These are phyloP conservation scores for Neoarius graeffei DNA, from an alignment of 2,113 vertebrate species.

Conservation along the genomic window DNA sequence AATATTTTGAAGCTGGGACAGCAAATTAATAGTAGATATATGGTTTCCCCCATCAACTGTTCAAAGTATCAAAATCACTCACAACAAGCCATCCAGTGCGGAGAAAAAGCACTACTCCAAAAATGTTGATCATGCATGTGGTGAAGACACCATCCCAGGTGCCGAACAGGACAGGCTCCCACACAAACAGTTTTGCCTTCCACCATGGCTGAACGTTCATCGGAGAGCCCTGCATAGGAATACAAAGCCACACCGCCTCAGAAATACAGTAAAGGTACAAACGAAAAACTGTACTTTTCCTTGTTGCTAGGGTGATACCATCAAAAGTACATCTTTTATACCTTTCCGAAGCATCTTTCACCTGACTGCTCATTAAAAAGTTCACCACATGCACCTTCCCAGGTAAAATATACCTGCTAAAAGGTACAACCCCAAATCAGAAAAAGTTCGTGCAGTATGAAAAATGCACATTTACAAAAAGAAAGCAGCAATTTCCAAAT, in stretches of 20 bases:
- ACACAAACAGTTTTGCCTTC: conserved; percentile 91
- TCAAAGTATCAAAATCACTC: conserved; percentile 56
- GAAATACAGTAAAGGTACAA: background rate
- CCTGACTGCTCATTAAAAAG: background rate
- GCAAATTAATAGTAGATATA: background rate
- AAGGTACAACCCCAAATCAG: background rate
- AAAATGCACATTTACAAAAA: too few species aligned
- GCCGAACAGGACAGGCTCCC: conserved; percentile 95
- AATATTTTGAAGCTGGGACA: background rate
- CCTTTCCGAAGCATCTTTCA: background rate
- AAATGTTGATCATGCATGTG: conserved; percentile 99
- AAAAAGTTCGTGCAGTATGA: too few species aligned
- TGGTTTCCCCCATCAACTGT: background rate
- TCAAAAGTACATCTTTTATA: background rate
- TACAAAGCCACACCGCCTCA: background rate
- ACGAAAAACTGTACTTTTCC: background rate
- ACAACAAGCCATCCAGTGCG: conserved; percentile 96
- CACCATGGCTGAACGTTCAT: conserved; percentile 87
- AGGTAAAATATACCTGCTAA: background rate
- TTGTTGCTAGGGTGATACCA: background rate
- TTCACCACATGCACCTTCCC: background rate
- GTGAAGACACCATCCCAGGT: conserved; percentile 99
- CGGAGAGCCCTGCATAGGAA: conserved; percentile 72
- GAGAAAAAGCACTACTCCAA: conserved; percentile 95
- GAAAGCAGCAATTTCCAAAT: too few species aligned